phyloP scores from a whole-genome alignment of 2,113 vertebrate species.

The Archocentrus centrarchus region DNA sequence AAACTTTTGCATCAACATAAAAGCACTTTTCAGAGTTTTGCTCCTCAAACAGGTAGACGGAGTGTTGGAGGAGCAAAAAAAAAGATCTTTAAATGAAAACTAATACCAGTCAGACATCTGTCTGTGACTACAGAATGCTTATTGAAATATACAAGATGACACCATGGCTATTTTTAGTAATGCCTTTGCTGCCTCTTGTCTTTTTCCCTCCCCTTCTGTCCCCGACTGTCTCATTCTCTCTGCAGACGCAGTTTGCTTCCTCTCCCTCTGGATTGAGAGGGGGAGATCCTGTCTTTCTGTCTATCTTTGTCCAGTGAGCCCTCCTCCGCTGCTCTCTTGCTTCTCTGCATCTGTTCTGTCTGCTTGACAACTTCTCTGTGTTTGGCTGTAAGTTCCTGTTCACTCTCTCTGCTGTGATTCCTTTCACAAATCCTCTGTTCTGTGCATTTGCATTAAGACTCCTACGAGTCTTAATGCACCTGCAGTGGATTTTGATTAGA shows the following conservation, averaged over 20 bases:
- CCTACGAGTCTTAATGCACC: too few species aligned
- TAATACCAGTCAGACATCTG: neutral
- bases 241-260: constrained; percentile 73
- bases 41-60: neutral
- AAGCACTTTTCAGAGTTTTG: neutral
- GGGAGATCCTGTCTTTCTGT: constrained; percentile 71
- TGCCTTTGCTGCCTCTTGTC: constrained; percentile 8
- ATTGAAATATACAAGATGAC: neutral
- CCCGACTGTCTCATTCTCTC: constrained; percentile 64
- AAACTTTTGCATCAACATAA: neutral
- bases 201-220: constrained; percentile 21
- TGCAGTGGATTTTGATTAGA: neutral
- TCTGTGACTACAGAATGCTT: neutral
- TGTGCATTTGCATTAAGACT: neutral
- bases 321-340: constrained; percentile 56
- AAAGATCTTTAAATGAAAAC: neutral
- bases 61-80: neutral
- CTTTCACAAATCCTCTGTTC: neutral
- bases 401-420: constrained; percentile 20
- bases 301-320: constrained; percentile 73
- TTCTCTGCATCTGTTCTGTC: constrained; percentile 59
- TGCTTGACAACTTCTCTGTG: constrained; percentile 63
- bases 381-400: constrained; percentile 78
- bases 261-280: constrained; percentile 71
- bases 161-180: constrained; percentile 2